Conservation (phyloP, 2,888 invertebrate species). For the Amphipoea oculea region DNA sequence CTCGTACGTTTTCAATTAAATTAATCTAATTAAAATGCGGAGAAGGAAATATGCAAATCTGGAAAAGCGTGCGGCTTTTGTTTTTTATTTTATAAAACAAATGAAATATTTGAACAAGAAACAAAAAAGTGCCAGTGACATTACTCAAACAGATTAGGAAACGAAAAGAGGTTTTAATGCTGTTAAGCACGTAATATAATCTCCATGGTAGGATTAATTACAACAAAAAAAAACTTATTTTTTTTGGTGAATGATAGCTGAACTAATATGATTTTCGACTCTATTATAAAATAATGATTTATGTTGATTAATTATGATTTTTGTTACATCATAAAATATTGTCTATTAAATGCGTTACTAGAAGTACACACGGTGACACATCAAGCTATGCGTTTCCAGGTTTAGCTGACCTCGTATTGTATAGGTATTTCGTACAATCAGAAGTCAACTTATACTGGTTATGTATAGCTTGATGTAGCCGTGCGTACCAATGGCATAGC, state of each 20-base stretch:
- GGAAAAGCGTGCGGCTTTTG: not conserved
- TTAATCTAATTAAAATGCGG: not conserved
- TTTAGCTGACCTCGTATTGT: too few species aligned
- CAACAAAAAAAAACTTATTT: not conserved
- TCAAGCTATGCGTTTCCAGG: too few species aligned
- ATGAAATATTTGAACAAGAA: not conserved
- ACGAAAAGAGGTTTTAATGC: slow-evolving; percentile 3
- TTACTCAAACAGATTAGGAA: not conserved
- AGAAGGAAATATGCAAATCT: not conserved
- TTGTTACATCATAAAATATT: not conserved
- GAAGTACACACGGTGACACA: not conserved
- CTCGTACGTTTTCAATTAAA: not conserved
- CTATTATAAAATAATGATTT: not conserved
- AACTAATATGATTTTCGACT: not conserved
- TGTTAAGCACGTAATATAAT: not conserved
- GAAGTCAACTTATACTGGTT: too few species aligned
- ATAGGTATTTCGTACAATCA: too few species aligned
- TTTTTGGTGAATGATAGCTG: not conserved
- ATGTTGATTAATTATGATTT: not conserved
- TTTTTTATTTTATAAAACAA: slow-evolving; percentile 21
- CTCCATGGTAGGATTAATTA: not conserved
- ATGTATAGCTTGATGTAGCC: too few species aligned
- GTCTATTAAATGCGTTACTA: not conserved
- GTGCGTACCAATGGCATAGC: not conserved
- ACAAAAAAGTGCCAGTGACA: slow-evolving; percentile 5